phyloP scores from a whole-genome alignment of 2,888 invertebrate genomes.

The Dysmachus trigonus region DNA sequence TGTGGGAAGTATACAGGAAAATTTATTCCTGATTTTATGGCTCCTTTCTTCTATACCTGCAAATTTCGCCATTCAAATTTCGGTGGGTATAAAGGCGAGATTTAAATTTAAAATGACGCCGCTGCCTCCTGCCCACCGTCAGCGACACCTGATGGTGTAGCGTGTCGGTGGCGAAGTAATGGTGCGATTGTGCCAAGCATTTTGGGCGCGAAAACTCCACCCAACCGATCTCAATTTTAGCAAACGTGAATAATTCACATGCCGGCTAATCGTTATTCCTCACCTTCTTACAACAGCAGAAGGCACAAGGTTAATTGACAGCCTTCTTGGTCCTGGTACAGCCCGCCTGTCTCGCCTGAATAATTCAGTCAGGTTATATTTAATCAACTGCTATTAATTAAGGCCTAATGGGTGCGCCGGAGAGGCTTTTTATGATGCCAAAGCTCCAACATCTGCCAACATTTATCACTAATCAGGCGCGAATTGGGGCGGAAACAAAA shows the following conservation, averaged over 20 bases:
- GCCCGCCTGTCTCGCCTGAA: neutral
- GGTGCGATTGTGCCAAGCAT: neutral
- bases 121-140: too few species aligned
- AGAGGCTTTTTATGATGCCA: neutral
- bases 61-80: neutral
- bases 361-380: conserved; percentile 27
- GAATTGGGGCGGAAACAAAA: neutral
- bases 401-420: conserved; percentile 1
- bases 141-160: neutral
- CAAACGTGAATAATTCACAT: neutral
- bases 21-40: conserved; percentile 22
- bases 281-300: neutral
- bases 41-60: neutral
- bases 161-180: neutral
- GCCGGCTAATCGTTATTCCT: conserved; percentile 21
- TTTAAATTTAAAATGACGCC: conserved; percentile 14
- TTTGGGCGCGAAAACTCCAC: neutral
- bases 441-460: neutral
- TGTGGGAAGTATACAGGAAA: neutral
- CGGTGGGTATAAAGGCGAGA: neutral
- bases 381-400: conserved; percentile 25
- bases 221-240: conserved; percentile 1
- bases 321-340: neutral
- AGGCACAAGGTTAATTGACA: conserved; percentile 9
- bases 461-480: conserved; percentile 6